A percentile compares a stretch with the other conserved stretches of the same genome.
These are phyloP conservation scores for Myrmophylax atrothorax DNA, from an alignment of 2,113 vertebrate species.

Conservation along the genomic window DNA sequence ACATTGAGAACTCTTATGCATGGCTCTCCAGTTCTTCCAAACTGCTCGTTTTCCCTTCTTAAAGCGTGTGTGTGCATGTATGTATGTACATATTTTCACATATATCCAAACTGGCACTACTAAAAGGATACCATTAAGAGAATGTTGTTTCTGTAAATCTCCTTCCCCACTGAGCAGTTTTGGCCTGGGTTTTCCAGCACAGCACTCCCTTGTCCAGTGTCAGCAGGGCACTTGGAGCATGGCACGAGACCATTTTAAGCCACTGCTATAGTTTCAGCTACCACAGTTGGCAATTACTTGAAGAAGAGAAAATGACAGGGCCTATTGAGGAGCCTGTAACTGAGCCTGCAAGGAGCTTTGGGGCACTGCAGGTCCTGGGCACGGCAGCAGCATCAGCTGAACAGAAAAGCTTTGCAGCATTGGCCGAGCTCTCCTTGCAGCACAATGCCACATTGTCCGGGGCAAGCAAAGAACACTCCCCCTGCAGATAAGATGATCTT, in stretches of 20 bases:
- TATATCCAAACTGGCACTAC: background rate
- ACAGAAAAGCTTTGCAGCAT: background rate
- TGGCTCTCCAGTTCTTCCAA: background rate
- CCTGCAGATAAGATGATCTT: background rate
- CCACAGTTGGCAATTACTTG: background rate
- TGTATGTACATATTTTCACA: background rate
- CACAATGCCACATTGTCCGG: background rate
- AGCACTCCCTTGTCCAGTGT: background rate
- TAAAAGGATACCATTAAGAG: background rate
- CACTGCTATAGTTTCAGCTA: background rate
- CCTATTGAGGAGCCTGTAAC: background rate
- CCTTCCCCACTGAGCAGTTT: background rate
- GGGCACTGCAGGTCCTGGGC: background rate
- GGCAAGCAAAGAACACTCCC: background rate
- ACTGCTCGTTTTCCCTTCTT: background rate
- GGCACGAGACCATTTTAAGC: background rate
- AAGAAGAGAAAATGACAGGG: background rate
- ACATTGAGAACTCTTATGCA: background rate
- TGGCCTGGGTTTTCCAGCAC: background rate
- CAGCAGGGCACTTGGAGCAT: background rate
- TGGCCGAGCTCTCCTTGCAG: background rate
- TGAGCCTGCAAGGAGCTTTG: background rate
- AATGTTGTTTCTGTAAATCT: background rate
- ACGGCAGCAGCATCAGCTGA: background rate
- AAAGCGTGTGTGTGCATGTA: background rate